phyloP scores from a whole-genome alignment of 2,797 vertebrate species.

The Halcyon smyrnensis region DNA sequence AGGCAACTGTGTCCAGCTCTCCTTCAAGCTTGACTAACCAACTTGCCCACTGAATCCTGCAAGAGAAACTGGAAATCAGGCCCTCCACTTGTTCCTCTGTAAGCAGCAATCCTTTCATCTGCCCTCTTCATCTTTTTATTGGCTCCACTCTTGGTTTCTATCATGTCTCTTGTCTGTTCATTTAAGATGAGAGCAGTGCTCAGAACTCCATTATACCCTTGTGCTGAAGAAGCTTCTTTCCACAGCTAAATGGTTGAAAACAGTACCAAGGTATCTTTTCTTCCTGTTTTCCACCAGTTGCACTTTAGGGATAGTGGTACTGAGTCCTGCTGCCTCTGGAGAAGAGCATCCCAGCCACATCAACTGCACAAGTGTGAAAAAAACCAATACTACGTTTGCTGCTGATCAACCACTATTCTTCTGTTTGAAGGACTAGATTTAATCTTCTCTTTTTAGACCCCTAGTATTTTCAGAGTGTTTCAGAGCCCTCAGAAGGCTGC shows the following conservation, averaged over 20 bases:
- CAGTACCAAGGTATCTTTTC: background rate
- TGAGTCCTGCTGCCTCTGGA: background rate
- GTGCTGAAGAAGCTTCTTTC: background rate
- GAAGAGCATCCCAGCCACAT: background rate
- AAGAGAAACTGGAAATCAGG: background rate
- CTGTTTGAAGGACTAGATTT: background rate
- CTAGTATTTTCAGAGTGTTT: background rate
- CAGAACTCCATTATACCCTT: background rate
- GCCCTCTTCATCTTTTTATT: background rate
- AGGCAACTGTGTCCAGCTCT: constrained; percentile 1
- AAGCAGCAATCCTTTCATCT: background rate
- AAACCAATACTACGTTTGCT: background rate
- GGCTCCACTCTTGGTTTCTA: background rate
- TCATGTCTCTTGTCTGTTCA: background rate
- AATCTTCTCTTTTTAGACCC: background rate
- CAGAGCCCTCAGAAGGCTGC: background rate
- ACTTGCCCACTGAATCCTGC: background rate
- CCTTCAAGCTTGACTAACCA: constrained; percentile 44
- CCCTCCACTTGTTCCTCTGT: background rate
- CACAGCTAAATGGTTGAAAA: background rate
- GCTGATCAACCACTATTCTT: background rate
- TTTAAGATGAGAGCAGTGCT: background rate
- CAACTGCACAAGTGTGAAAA: background rate
- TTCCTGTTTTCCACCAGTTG: background rate
- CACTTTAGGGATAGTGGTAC: background rate